Base-by-base conservation (phyloP, 2,888 invertebrate genomes). In the Ecdyonurus torrentis region DNA sequence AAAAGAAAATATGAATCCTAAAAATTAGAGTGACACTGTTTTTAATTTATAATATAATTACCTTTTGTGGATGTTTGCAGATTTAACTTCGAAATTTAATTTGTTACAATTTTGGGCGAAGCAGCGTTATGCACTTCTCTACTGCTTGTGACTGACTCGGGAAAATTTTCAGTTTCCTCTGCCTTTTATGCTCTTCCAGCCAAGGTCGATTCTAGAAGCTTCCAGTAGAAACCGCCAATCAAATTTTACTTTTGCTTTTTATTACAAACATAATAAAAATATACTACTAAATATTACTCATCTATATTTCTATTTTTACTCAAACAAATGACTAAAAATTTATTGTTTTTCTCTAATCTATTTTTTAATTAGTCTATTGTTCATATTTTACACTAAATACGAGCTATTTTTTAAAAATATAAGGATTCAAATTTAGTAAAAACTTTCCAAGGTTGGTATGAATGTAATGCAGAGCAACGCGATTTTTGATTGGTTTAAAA, bases 81-180 rank as follows among this genome's bases (percentile, higher is more conserved):
- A 55, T 55, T 5, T 10, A 18, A 55, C n/a, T 20, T n/a, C 5
- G 20, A 22, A 20, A 55, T 10, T 55, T n/a, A 20, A 7, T 7
- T 7, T 22, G 5, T 20, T 5, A 18, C 3, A 22, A 55, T 55
- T 22, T 55, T 5, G n/a, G 3, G 5, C 3, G 19, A n/a, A 20
- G 19, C n/a, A 5, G 55, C 22, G 55, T 5, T 55, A 22, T 20
- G 55, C 55, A 22, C 7, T 55, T n/a, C 22, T 55, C 55, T 5
- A 10, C n/a, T 20, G n/a, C 37, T 20, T 55, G n/a, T 7, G 55
- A 55, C n/a, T 55, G 55, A 55, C 19, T 20, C 37, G 22, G 55
- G 55, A 55, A 55, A 55, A 20, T 55, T n/a, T 55, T 55, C 37
- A 10, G 55, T 55, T 55, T 22, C 37, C 55, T 55, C 55, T 55